A percentile compares a stretch with the other conserved stretches of the same genome.
These are phyloP conservation scores for Magallana ariakensis DNA, from an alignment of 1,140 invertebrate species.

Conservation along the genomic window DNA sequence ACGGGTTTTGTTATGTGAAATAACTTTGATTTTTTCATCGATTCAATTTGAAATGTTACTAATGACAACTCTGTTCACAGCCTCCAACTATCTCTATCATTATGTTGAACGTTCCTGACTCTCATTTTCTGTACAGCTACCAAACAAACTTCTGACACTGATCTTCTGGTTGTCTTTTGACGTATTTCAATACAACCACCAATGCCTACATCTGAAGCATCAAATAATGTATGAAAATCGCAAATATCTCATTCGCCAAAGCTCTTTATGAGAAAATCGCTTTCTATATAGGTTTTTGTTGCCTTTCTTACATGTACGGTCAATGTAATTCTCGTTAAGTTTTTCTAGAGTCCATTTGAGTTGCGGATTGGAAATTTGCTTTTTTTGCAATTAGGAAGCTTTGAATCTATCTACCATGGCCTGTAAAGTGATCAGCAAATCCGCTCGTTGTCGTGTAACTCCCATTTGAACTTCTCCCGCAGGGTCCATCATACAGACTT, in stretches of 20 bases:
- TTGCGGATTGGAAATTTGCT: slow-evolving; percentile 9
- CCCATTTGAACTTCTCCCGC: background rate
- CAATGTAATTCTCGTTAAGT: slow-evolving; percentile 4
- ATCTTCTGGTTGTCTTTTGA: background rate
- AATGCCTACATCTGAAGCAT: slow-evolving; percentile 51
- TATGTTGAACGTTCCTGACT: slow-evolving; percentile 20
- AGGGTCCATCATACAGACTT: background rate
- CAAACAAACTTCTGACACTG: background rate
- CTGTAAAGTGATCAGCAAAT: background rate
- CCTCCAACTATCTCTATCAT: slow-evolving; percentile 33
- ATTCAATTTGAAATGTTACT: background rate
- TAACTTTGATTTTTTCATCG: slow-evolving; percentile 23
- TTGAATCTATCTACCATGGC: background rate
- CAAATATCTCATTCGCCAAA: background rate
- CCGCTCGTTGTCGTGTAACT: background rate
- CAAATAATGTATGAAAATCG: slow-evolving; percentile 44
- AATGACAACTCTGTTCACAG: slow-evolving; percentile 41
- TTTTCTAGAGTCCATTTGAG: slow-evolving; percentile 9
- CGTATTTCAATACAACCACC: slow-evolving; percentile 16
- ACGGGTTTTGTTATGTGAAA: slow-evolving; percentile 46
- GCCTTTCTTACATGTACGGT: slow-evolving; percentile 19
- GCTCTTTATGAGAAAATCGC: slow-evolving; percentile 23
- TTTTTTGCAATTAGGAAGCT: background rate
- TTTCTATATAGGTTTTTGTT: slow-evolving; percentile 46
- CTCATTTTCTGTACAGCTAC: background rate